Percentiles rank a stretch among this genome's conserved stretches.
Conservation (phyloP, 1,140 invertebrate species). For the Harlomillsia oculata region DNA sequence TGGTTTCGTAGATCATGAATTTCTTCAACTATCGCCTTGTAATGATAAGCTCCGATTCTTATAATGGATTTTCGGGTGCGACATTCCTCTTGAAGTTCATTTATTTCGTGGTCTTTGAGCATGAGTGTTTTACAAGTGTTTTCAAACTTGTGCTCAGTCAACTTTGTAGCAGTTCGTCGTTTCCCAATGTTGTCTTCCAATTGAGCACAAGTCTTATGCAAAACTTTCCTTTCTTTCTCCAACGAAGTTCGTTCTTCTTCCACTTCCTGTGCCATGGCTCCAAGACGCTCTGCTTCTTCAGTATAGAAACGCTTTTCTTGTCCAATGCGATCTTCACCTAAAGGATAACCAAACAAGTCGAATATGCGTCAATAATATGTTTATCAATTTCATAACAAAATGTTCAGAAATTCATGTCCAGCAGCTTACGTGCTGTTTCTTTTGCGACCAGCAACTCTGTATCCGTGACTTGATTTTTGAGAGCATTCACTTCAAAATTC, state of each 20-base stretch:
- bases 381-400: too few species aligned
- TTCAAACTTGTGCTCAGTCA: slow-evolving; percentile 10
- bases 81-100: slow-evolving; percentile 22
- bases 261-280: slow-evolving; percentile 18
- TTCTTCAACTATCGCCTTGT: slow-evolving; percentile 19
- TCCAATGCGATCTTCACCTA: neutral
- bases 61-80: slow-evolving; percentile 24
- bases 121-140: slow-evolving; percentile 16
- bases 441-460: slow-evolving; percentile 1
- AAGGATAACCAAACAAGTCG: neutral
- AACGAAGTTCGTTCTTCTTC: slow-evolving; percentile 10
- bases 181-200: slow-evolving; percentile 15
- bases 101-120: slow-evolving; percentile 18
- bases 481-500: slow-evolving; percentile 13
- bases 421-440: slow-evolving; percentile 9
- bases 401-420: too few species aligned
- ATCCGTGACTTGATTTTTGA: slow-evolving; percentile 7
- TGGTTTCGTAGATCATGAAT: slow-evolving; percentile 17
- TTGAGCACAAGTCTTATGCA: slow-evolving; percentile 16
- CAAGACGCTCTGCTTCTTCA: slow-evolving; percentile 11
- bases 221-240: slow-evolving; percentile 18
- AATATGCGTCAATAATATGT: too few species aligned
- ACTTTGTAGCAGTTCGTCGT: slow-evolving; percentile 14
- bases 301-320: slow-evolving; percentile 17
- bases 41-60: slow-evolving; percentile 32